These are phyloP conservation scores for Copidosoma aretas DNA, from an alignment of 2,888 invertebrate species.

Conservation along the genomic window DNA sequence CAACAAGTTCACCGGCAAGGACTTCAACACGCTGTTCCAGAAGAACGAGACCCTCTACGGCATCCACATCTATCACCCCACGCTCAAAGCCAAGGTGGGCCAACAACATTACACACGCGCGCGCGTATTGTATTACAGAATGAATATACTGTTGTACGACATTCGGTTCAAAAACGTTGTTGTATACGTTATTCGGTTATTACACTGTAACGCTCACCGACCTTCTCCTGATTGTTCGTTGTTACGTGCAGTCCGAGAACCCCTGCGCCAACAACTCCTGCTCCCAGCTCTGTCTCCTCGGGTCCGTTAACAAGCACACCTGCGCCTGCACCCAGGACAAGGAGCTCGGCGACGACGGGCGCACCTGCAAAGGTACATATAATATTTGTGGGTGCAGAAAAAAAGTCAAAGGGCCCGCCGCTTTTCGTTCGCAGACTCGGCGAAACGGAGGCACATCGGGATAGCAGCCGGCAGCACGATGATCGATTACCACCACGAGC, in stretches of 20 bases:
- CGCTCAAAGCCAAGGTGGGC: constrained; percentile 65
- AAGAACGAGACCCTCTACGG: constrained; percentile 68
- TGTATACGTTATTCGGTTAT: neutral
- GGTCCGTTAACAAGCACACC: constrained; percentile 65
- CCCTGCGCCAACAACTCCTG: constrained; percentile 73
- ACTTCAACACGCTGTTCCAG: constrained; percentile 66
- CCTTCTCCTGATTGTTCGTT: too few relatives aligned
- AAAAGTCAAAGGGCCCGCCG: neutral
- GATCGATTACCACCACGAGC: constrained; percentile 70
- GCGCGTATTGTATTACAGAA: too few relatives aligned
- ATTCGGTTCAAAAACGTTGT: neutral
- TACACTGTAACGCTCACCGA: too few relatives aligned
- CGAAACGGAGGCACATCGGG: constrained; percentile 65
- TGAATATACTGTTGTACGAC: too few relatives aligned
- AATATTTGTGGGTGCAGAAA: neutral
- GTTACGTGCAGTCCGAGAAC: constrained; percentile 56
- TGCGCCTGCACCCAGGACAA: constrained; percentile 83
- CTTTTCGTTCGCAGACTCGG: constrained; percentile 27
- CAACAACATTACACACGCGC: too few relatives aligned
- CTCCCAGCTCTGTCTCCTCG: constrained; percentile 79
- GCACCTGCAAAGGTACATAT: constrained; percentile 66
- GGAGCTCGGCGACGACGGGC: constrained; percentile 65
- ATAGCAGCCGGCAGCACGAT: constrained; percentile 68
- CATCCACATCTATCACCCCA: constrained; percentile 78
- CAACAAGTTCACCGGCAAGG: constrained; percentile 78